Conservation (phyloP, 2,113 vertebrate species). For the Cacatua alba region DNA sequence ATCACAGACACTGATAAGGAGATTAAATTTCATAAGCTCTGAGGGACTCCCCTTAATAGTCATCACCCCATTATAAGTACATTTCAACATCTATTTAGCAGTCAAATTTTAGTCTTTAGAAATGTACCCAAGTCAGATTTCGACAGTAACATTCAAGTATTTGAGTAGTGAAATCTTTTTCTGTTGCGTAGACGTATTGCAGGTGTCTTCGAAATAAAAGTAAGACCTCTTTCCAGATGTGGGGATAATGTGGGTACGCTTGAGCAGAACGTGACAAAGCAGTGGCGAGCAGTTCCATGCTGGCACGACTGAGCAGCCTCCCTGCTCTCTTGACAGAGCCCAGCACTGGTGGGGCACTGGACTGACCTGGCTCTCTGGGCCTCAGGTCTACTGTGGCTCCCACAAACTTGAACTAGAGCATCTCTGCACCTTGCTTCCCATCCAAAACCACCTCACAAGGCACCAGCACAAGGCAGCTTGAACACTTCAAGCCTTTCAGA, state of each 20-base stretch:
- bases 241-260: not conserved
- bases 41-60: not conserved
- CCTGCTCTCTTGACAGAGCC: not conserved
- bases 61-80: not conserved
- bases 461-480: not conserved
- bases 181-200: not conserved
- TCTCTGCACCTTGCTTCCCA: not conserved
- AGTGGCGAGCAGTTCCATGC: rapidly evolving
- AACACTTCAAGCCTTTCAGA: not conserved
- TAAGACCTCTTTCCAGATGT: not conserved
- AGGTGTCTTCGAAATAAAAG: not conserved
- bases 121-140: not conserved
- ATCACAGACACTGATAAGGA: not conserved
- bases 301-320: not conserved
- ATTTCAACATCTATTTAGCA: not conserved
- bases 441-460: not conserved
- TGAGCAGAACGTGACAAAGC: not conserved
- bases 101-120: not conserved
- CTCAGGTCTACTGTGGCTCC: not conserved
- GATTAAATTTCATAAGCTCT: not conserved
- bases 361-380: not conserved
- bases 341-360: rapidly evolving
- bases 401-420: not conserved
- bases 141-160: not conserved
- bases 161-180: not conserved